Conservation (phyloP, 1,140 invertebrate genomes). For the Pseudomyrmex gracilis region DNA sequence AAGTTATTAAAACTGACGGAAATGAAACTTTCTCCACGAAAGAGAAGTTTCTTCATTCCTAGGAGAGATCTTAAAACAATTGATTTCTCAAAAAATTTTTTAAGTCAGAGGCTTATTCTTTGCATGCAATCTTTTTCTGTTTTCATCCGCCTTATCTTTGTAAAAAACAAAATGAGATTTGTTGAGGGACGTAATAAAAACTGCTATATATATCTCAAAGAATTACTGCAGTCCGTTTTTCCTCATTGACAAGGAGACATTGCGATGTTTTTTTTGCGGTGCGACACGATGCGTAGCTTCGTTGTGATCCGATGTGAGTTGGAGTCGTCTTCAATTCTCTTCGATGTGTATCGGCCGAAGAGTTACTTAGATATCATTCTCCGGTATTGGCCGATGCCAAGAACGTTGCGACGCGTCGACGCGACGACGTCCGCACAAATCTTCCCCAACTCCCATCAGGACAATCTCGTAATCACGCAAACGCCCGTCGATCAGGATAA, state of each 20-base stretch:
- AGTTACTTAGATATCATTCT: conserved; percentile 32
- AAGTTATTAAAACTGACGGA: neutral
- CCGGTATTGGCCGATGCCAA: neutral
- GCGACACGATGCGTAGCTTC: conserved; percentile 36
- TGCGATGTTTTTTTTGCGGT: neutral
- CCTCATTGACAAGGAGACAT: neutral
- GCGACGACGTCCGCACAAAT: neutral
- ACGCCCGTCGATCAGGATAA: neutral
- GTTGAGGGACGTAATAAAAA: neutral
- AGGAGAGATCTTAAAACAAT: neutral
- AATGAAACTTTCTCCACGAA: neutral
- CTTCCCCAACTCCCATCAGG: conserved; percentile 11
- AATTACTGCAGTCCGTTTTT: neutral
- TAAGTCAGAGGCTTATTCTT: neutral
- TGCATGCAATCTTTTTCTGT: neutral
- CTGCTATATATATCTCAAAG: neutral
- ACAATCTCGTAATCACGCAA: conserved; percentile 48
- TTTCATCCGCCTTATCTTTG: neutral
- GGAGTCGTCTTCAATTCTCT: conserved; percentile 53
- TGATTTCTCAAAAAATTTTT: neutral
- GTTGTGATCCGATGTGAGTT: conserved; percentile 48
- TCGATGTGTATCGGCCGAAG: conserved; percentile 45
- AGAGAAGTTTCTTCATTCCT: neutral
- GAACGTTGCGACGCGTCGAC: conserved; percentile 33
- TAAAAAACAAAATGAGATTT: too few relatives aligned